Conservation (phyloP, 2,888 invertebrate species). For the Lepidocyrtinus sp. region DNA sequence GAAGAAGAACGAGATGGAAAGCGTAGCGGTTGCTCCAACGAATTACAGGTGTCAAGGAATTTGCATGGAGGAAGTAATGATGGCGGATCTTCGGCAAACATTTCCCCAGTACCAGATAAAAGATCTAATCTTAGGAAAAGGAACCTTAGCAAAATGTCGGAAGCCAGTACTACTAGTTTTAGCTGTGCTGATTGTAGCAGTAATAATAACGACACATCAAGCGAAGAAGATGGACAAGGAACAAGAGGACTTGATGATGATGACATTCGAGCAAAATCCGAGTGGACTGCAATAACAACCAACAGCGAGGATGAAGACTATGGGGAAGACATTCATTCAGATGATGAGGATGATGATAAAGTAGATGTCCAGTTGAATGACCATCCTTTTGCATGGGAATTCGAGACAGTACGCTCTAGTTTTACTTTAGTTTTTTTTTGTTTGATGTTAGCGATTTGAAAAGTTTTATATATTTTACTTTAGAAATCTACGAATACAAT, state of each 20-base stretch:
- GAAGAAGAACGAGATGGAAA: conserved; percentile 42
- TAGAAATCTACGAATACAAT: conserved; percentile 81
- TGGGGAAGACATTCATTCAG: conserved; percentile 83
- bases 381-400: conserved; percentile 78
- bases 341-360: conserved; percentile 76
- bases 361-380: conserved; percentile 73
- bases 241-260: conserved; percentile 60
- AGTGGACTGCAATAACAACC: conserved; percentile 91
- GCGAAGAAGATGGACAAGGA: conserved; percentile 62
- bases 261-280: conserved; percentile 73
- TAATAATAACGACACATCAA: conserved; percentile 66
- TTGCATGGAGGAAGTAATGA: background rate
- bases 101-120: conserved; percentile 34
- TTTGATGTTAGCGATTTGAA: too few species aligned
- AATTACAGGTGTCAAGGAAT: conserved; percentile 24
- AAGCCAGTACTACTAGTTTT: conserved; percentile 66
- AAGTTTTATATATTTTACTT: too few species aligned
- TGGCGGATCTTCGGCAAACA: conserved; percentile 34
- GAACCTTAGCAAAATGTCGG: conserved; percentile 67
- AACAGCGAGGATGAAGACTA: conserved; percentile 78
- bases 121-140: conserved; percentile 65
- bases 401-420: conserved; percentile 75
- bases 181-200: conserved; percentile 69
- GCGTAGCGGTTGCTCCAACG: conserved; percentile 25
- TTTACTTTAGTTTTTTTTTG: conserved; percentile 30